Evolutionary conservation across 2,113 vertebrate genomes (phyloP).

Genomic region (Phrynosoma platyrhinos): DNA sequence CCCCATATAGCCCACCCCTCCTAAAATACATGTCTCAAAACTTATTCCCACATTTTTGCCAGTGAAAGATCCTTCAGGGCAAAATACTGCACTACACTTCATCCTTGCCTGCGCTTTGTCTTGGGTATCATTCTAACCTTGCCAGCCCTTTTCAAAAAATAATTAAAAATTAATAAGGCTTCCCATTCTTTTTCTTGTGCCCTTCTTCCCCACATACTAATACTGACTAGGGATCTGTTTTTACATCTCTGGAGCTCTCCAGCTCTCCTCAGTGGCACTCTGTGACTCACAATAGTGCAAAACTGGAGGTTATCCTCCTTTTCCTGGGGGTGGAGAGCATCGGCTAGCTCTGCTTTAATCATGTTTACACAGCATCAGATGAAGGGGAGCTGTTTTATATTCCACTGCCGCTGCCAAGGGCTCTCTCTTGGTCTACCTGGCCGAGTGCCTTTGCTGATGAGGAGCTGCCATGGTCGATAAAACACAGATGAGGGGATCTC

Average conservation of each 20-base stretch:
- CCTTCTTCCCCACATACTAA: too few species aligned
- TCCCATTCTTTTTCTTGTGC: not conserved
- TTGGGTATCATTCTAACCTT: not conserved
- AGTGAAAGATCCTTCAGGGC: too few species aligned
- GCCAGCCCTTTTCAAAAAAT: too few species aligned
- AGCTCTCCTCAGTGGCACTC: too few species aligned
- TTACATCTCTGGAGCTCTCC: too few species aligned
- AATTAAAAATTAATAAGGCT: not conserved
- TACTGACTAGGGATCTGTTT: too few species aligned
- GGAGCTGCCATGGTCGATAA: not conserved
- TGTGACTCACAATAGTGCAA: too few species aligned
- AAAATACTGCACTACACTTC: too few species aligned
- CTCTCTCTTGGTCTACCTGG: not conserved
- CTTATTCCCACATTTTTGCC: too few species aligned
- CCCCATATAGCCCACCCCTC: too few species aligned
- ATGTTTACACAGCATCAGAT: not conserved
- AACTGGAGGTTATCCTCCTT: not conserved
- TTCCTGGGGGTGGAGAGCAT: not conserved
- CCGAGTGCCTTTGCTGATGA: fast-evolving
- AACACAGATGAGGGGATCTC: not conserved
- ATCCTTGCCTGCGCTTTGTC: not conserved
- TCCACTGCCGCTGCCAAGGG: not conserved
- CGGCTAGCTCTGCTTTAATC: not conserved
- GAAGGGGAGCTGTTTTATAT: not conserved
- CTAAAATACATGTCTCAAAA: too few species aligned